These are phyloP conservation scores for Dicaeum eximium DNA, from an alignment of 2,113 vertebrate species.

Conservation along the genomic window DNA sequence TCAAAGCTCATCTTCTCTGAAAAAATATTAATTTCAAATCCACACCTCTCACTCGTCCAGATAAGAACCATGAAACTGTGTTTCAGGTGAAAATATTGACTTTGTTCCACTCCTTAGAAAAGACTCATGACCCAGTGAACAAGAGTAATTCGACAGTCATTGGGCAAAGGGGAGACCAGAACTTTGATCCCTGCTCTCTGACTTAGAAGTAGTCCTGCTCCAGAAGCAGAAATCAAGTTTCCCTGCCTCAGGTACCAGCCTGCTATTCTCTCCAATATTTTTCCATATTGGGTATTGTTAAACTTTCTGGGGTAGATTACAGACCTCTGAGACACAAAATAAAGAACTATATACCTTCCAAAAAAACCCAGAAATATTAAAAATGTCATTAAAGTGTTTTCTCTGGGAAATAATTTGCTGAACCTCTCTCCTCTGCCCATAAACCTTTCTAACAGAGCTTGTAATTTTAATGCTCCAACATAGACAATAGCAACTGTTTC, in stretches of 20 bases:
- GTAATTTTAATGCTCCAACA: slow-evolving; percentile 68
- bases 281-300: not conserved
- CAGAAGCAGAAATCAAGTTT: not conserved
- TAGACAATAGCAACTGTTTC: slow-evolving; percentile 73
- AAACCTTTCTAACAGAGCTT: slow-evolving; percentile 70
- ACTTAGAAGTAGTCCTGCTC: not conserved
- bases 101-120: not conserved
- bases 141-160: not conserved
- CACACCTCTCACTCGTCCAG: not conserved
- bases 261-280: not conserved
- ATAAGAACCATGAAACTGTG: not conserved
- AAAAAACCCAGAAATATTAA: not conserved
- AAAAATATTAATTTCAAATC: not conserved
- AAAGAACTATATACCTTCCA: not conserved
- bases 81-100: not conserved
- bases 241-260: not conserved
- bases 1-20: not conserved
- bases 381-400: not conserved
- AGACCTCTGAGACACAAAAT: not conserved
- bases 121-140: not conserved
- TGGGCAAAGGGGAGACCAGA: not conserved
- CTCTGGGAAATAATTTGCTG: not conserved
- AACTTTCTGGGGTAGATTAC: not conserved
- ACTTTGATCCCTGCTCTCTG: not conserved
- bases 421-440: not conserved